Percentiles rank a stretch among this genome's conserved stretches.
Conservation (phyloP, 2,888 invertebrate species). For the Machimus atricapillus region DNA sequence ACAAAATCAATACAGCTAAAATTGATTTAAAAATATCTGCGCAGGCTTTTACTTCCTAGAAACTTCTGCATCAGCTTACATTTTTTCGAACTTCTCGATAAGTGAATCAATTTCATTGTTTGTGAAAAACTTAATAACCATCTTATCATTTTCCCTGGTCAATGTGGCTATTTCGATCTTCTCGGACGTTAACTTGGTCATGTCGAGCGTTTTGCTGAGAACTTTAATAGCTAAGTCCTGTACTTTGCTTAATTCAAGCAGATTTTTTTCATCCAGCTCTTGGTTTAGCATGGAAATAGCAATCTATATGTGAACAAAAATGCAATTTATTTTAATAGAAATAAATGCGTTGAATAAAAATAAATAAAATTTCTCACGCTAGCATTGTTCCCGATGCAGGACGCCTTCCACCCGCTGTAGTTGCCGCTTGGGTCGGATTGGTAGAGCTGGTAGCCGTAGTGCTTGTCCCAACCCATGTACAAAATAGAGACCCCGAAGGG, state of each 20-base stretch:
- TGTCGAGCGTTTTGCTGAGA: constrained; percentile 97
- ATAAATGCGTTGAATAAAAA: not conserved
- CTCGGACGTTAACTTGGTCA: constrained; percentile 95
- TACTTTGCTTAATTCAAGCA: constrained; percentile 83
- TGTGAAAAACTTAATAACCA: constrained; percentile 78
- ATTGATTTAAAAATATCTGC: too few species aligned
- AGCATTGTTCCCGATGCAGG: constrained; percentile 98
- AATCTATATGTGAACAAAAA: constrained; percentile 75
- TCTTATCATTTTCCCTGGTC: constrained; percentile 80
- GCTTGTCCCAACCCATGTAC: constrained; percentile 99
- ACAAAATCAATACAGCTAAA: too few species aligned
- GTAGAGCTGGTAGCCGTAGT: constrained; percentile 99
- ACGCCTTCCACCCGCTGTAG: constrained; percentile 99
- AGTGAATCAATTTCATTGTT: constrained; percentile 82
- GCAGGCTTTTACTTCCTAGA: too few species aligned
- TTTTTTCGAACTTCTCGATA: constrained; percentile 84
- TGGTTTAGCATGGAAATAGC: constrained; percentile 98
- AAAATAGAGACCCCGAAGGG: constrained; percentile 99
- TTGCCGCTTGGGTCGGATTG: constrained; percentile 99
- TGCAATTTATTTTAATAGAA: not conserved
- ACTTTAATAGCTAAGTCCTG: constrained; percentile 93
- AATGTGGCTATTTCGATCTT: constrained; percentile 97
- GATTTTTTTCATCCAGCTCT: constrained; percentile 93
- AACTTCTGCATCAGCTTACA: constrained; percentile 86
- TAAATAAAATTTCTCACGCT: constrained; percentile 70